Evolutionary conservation across 2,888 invertebrate genomes (phyloP), one percentile per base, ranked within the genome.

Genomic region (Smittia aterrima): DNA sequence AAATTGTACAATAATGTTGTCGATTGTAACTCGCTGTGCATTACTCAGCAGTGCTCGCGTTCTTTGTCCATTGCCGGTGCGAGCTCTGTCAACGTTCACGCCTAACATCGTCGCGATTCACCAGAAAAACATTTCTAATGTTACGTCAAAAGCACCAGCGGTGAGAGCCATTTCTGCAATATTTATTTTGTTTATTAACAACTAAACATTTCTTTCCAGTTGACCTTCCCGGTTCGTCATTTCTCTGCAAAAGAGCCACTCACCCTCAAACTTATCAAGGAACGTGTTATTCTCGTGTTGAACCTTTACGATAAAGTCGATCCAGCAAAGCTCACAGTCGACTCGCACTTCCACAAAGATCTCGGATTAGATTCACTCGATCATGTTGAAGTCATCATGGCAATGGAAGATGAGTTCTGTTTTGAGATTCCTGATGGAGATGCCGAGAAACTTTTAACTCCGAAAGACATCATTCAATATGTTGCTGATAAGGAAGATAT

Each of bases 351-450:
- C 83, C 92, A 96, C 79, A 96, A 94, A 80, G 99, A 99, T 83
- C 87, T 98, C 78, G 99, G 99, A 40, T 85, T 99, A 77, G 99
- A 99, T 83, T 98, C 98, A 0, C 85, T 99, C 78, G 99, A 99
- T 85, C 98, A 98, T 84, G 98, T 99, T 66, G 99, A 99, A 85
- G 92, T 99, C 74, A 96, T 99, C 77, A 98, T 99, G 97, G 97
- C 97, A 0, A 95, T 99, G 88, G 99, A 99, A 85, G 99, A 99
- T 85, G 99, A 99, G 85, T 99, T 99, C 85, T 95, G 95, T 73
- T 98, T 98, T 85, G 99, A 99, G 87, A 99, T 99, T 81, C 98
- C 99, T 1, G 98, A 99, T 84, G 88, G 87, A 74, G 98, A 99
- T 85, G 96, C 98, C 1, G 98, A 99, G 81, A 91, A 91, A 82